Percentiles rank a stretch among this genome's conserved stretches.
Evolutionary conservation across 2,888 invertebrate genomes (phyloP).

Genomic region (Hemithea aestivaria): DNA sequence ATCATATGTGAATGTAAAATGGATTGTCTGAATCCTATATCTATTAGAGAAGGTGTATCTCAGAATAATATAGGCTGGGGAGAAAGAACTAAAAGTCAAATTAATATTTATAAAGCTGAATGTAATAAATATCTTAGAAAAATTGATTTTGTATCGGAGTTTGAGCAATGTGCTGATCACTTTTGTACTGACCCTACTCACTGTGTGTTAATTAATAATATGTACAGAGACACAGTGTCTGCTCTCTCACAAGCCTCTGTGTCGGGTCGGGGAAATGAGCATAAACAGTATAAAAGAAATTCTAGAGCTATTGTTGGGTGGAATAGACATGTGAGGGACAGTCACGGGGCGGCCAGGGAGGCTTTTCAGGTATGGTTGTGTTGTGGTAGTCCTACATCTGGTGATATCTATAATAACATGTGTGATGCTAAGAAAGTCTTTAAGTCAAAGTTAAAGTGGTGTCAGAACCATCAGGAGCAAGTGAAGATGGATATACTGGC

Average conservation of each 20-base stretch:
- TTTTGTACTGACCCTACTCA: not conserved
- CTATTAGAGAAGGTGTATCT: not conserved
- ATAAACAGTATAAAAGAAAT: not conserved
- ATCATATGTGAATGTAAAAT: not conserved
- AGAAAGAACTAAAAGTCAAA: not conserved
- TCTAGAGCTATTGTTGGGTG: slow-evolving; percentile 5
- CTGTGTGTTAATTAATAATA: not conserved
- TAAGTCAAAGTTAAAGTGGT: too few species aligned
- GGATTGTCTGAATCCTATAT: not conserved
- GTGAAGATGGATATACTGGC: too few species aligned
- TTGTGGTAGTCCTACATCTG: slow-evolving; percentile 10
- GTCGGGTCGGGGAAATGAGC: not conserved
- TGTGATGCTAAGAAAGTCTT: slow-evolving; percentile 5
- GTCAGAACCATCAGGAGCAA: too few species aligned
- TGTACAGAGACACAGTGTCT: not conserved
- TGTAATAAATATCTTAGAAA: not conserved
- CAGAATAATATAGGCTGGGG: not conserved
- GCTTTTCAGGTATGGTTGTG: slow-evolving; percentile 8
- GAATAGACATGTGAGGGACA: slow-evolving; percentile 19
- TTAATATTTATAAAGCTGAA: not conserved
- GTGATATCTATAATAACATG: slow-evolving; percentile 13
- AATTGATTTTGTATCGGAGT: not conserved
- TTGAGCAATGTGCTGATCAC: not conserved
- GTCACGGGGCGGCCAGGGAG: slow-evolving; percentile 13
- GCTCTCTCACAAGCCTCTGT: not conserved